phyloP scores from a whole-genome alignment of 2,888 invertebrate species.

The Metellina segmentata region DNA sequence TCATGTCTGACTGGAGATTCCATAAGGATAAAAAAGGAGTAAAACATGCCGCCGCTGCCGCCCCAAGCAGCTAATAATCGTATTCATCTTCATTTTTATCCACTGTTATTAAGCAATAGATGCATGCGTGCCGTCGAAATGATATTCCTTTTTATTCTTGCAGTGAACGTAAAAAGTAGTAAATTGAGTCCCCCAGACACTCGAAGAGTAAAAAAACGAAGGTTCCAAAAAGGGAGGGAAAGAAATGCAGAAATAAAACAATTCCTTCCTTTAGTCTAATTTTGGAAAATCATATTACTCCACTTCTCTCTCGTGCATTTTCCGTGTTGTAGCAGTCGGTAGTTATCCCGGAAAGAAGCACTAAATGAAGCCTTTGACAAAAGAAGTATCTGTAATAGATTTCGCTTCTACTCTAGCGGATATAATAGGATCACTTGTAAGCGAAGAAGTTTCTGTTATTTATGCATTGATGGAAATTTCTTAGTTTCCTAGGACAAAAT shows the following conservation, averaged over 20 bases:
- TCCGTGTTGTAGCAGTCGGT: background rate
- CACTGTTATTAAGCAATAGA: slow-evolving; percentile 35
- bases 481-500: background rate
- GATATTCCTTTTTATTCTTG: slow-evolving; percentile 25
- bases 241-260: background rate
- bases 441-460: background rate
- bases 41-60: slow-evolving; percentile 45
- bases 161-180: slow-evolving; percentile 44
- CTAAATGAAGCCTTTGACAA: background rate
- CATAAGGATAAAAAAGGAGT: background rate
- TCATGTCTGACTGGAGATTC: too few species aligned
- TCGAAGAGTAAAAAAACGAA: background rate
- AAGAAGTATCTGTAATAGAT: background rate
- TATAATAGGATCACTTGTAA: background rate
- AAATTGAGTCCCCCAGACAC: slow-evolving; percentile 23
- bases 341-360: background rate
- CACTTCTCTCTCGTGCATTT: background rate
- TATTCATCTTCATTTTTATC: slow-evolving; percentile 66
- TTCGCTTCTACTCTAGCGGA: background rate
- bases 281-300: background rate
- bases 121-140: slow-evolving; percentile 36
- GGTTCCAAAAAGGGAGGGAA: background rate
- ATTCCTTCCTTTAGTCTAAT: background rate
- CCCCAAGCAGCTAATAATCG: slow-evolving; percentile 50
- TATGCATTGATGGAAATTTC: background rate